phyloP scores from a whole-genome alignment of 2,888 invertebrate species.

The Rosalia funebris region DNA sequence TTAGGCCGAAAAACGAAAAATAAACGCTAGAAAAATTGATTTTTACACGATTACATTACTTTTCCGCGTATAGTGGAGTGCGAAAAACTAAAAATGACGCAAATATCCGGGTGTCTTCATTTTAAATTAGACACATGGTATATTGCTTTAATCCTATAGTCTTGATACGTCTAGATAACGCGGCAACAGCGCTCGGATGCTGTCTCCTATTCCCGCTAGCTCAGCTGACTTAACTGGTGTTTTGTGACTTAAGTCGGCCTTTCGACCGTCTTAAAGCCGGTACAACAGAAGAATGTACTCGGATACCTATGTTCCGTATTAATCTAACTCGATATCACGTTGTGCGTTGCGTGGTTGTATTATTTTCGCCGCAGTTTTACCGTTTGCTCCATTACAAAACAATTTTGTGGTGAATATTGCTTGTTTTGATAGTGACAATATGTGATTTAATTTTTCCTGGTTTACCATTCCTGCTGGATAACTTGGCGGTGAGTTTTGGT shows the following conservation, averaged over 20 bases:
- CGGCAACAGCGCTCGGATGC: slow-evolving; percentile 26
- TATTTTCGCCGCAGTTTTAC: slow-evolving; percentile 13
- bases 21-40: too few relatives aligned
- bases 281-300: slow-evolving; percentile 24
- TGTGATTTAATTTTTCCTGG: neutral
- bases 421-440: neutral
- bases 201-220: slow-evolving; percentile 32
- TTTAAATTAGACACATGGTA: too few relatives aligned
- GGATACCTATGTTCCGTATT: slow-evolving; percentile 33
- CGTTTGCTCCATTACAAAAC: slow-evolving; percentile 4
- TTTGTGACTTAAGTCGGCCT: slow-evolving; percentile 38
- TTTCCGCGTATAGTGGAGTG: too few relatives aligned
- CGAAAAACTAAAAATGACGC: too few relatives aligned
- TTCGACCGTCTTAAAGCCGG: slow-evolving; percentile 30
- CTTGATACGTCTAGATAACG: neutral
- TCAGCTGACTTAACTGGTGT: slow-evolving; percentile 34
- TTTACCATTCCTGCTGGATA: neutral
- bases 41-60: too few relatives aligned
- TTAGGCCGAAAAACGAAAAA: too few relatives aligned
- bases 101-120: too few relatives aligned
- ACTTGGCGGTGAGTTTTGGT: neutral
- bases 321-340: slow-evolving; percentile 27
- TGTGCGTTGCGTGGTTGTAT: slow-evolving; percentile 12
- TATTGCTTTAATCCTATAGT: too few relatives aligned
- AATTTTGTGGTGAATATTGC: slow-evolving; percentile 11